Evolutionary conservation across 2,888 invertebrate species (phyloP).

Genomic region (Calliphora vomitoria): DNA sequence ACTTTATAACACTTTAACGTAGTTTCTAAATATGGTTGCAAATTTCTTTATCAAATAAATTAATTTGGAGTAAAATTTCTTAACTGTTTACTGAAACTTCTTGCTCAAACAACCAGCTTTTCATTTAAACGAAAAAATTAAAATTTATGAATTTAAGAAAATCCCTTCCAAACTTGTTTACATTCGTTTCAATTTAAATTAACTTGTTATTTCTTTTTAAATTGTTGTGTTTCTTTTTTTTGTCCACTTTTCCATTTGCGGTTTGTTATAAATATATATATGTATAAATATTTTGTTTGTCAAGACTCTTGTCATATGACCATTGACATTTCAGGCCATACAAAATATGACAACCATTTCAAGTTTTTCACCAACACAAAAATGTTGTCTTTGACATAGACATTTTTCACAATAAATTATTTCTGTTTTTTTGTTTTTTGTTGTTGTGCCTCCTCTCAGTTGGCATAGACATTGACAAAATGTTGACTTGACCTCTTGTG

Average conservation of each 20-base stretch:
- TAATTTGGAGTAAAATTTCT: too few species aligned
- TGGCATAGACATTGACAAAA: conserved; percentile 15
- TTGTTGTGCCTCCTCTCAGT: background rate
- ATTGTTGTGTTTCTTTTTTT: background rate
- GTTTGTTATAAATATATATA: conserved; percentile 15
- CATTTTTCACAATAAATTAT: conserved; percentile 15
- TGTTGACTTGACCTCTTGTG: conserved; percentile 2
- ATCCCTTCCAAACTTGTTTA: background rate
- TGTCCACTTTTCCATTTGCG: background rate
- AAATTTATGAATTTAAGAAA: too few species aligned
- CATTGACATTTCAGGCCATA: conserved; percentile 28
- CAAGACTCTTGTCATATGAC: conserved; percentile 22
- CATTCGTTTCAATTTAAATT: background rate
- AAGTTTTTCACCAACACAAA: background rate
- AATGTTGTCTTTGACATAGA: conserved; percentile 25
- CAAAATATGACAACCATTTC: conserved; percentile 9
- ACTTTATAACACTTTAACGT: too few species aligned
- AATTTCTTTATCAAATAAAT: too few species aligned
- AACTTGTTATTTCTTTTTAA: background rate
- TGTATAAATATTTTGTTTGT: background rate
- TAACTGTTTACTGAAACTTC: too few species aligned
- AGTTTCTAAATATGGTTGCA: too few species aligned
- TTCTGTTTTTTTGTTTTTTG: background rate
- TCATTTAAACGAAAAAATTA: too few species aligned
- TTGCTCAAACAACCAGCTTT: too few species aligned